Percentiles rank a stretch among this genome's conserved stretches.
phyloP scores from a whole-genome alignment of 2,113 vertebrate genomes.

The Todiramphus chloris region DNA sequence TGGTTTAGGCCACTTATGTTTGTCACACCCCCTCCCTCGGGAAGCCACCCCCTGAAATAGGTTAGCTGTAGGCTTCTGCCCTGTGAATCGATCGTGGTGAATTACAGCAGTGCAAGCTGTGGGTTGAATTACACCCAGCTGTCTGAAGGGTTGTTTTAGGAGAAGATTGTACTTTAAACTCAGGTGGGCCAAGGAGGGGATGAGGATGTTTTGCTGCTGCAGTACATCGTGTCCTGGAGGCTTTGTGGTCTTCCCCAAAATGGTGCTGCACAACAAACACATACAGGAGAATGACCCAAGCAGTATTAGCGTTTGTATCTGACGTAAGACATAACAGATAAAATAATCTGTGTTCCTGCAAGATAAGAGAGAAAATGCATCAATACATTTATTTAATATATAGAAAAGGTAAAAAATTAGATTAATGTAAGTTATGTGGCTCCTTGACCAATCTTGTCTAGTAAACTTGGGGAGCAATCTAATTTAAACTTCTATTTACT shows the following conservation, averaged over 20 bases:
- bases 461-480: not conserved
- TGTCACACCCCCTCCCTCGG: not conserved
- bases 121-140: constrained; percentile 16
- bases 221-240: not conserved
- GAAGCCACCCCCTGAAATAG: not conserved
- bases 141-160: not conserved
- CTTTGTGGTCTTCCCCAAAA: not conserved
- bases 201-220: not conserved
- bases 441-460: not conserved
- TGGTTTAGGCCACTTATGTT: not conserved
- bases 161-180: not conserved
- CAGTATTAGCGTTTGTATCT: not conserved
- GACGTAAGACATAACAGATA: not conserved
- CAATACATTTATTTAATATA: not conserved
- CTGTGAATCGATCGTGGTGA: not conserved
- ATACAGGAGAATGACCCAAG: not conserved
- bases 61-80: not conserved
- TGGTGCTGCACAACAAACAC: rapidly evolving
- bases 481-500: not conserved
- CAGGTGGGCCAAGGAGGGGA: not conserved
- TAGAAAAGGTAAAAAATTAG: not conserved
- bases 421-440: not conserved
- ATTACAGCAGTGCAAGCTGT: not conserved
- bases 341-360: not conserved
- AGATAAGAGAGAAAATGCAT: not conserved